A percentile compares a stretch with the other conserved stretches of the same genome.
Evolutionary conservation across 2,113 vertebrate species (phyloP).

Genomic region (Psettodes erumei): DNA sequence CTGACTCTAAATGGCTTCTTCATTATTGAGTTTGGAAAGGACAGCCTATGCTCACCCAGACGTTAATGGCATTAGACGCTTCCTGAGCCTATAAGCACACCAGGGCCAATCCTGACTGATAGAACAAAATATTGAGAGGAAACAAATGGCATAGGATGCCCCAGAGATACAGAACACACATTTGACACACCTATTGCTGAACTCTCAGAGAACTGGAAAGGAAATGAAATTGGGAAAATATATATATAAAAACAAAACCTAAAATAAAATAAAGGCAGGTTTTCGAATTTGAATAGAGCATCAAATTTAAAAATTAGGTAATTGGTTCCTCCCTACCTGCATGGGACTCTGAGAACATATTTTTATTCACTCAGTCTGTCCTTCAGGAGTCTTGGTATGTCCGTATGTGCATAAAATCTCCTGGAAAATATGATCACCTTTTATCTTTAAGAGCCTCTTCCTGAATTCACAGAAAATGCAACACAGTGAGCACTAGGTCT

Average conservation of each 20-base stretch:
- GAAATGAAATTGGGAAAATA: conserved; percentile 4
- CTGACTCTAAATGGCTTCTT: conserved; percentile 56
- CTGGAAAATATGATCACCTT: too few species aligned
- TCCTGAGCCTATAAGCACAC: conserved; percentile 47
- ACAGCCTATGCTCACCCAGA: conserved; percentile 28
- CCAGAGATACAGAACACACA: not conserved
- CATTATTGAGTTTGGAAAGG: conserved; percentile 70
- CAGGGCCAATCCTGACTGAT: conserved; percentile 1
- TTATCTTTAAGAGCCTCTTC: too few species aligned
- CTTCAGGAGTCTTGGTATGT: not conserved
- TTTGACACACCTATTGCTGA: conserved; percentile 2
- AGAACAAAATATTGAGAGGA: conserved; percentile 10
- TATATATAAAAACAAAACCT: not conserved
- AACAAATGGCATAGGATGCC: not conserved
- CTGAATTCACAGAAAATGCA: not conserved
- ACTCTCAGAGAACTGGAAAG: not conserved
- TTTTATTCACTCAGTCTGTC: too few species aligned
- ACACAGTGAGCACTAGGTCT: not conserved
- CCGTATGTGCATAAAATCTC: too few species aligned
- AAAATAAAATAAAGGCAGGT: too few species aligned
- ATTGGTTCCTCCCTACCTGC: too few species aligned
- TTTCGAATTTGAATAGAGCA: too few species aligned
- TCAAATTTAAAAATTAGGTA: too few species aligned
- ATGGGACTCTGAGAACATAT: too few species aligned
- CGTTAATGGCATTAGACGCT: conserved; percentile 69